phyloP scores from a whole-genome alignment of 2,797 vertebrate species.

The Mus spretus region DNA sequence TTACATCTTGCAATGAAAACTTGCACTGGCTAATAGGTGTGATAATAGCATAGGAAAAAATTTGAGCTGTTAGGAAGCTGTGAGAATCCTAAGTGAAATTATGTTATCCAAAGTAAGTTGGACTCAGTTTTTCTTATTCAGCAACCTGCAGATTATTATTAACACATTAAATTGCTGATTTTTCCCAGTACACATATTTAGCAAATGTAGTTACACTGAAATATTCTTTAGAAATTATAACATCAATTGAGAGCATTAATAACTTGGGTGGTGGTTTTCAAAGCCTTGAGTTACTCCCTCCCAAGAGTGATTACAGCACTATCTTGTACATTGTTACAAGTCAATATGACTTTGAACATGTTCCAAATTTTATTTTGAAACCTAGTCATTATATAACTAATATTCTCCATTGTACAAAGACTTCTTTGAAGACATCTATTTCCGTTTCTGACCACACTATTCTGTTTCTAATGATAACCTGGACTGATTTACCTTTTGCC shows the following conservation, averaged over 20 bases:
- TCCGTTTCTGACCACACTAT: slow-evolving; percentile 83
- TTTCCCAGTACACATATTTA: slow-evolving; percentile 61
- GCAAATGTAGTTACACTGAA: slow-evolving; percentile 59
- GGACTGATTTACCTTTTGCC: slow-evolving; percentile 82
- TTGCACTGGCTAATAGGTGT: slow-evolving; percentile 69
- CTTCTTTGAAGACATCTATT: slow-evolving; percentile 78
- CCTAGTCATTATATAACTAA: slow-evolving; percentile 72
- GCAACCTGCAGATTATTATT: slow-evolving; percentile 42
- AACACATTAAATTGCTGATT: slow-evolving; percentile 66
- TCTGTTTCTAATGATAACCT: slow-evolving; percentile 81
- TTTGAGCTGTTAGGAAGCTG: slow-evolving; percentile 59
- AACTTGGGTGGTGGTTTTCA: not conserved
- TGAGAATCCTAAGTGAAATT: slow-evolving; percentile 64
- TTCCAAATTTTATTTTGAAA: slow-evolving; percentile 66
- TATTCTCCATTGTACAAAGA: slow-evolving; percentile 71
- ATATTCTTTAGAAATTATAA: slow-evolving; percentile 63
- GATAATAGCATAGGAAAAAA: slow-evolving; percentile 54
- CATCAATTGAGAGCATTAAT: slow-evolving; percentile 54
- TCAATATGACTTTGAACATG: slow-evolving; percentile 20
- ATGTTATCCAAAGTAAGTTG: not conserved
- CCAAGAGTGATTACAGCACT: slow-evolving; percentile 41
- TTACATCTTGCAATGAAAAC: slow-evolving; percentile 40
- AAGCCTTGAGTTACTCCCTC: not conserved
- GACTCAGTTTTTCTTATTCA: slow-evolving; percentile 40
- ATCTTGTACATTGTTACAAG: slow-evolving; percentile 11